Evolutionary conservation across 1,140 invertebrate genomes (phyloP).

Genomic region (Caenorhabditis elegans): WBcel235 BX284606.5:3834001-3834500

Average conservation of each 20-base stretch:
- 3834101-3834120: constrained; percentile 1
- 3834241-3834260: not conserved
- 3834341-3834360: constrained; percentile 1
- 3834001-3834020: not conserved
- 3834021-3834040: not conserved
- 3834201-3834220: not conserved
- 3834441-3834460: constrained; percentile 11
- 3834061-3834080: constrained; percentile 8
- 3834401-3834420: constrained; percentile 18
- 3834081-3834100: constrained; percentile 15
- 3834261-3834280: constrained; percentile 17
- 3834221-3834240: constrained; percentile 12
- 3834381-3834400: constrained; percentile 23
- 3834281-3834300: constrained; percentile 27
- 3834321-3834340: constrained; percentile 27
- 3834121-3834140: not conserved
- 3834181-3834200: not conserved
- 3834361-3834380: constrained; percentile 16
- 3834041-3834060: not conserved
- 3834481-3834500: not conserved
- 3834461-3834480: not conserved
- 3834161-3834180: not conserved
- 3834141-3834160: not conserved
- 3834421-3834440: not conserved
- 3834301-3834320: constrained; percentile 23